Percentiles rank a stretch among this genome's conserved stretches.
phyloP scores from a whole-genome alignment of 2,113 vertebrate species.

The Marmota flaviventris region DNA sequence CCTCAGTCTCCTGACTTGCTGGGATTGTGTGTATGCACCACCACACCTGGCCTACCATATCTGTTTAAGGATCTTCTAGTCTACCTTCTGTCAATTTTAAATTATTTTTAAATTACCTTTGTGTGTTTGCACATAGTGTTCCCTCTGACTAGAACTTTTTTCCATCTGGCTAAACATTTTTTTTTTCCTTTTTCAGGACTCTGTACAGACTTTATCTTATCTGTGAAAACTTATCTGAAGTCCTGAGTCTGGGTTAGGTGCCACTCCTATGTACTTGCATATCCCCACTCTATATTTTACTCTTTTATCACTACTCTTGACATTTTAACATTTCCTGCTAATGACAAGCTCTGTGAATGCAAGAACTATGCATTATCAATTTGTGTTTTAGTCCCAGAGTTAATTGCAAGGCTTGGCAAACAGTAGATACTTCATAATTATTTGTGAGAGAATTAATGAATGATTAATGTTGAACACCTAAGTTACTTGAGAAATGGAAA shows the following conservation, averaged over 20 bases:
- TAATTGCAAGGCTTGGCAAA: background rate
- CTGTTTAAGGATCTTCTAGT: background rate
- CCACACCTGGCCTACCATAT: no score
- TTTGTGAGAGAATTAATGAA: background rate
- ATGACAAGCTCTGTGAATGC: background rate
- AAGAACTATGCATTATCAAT: background rate
- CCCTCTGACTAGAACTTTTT: background rate
- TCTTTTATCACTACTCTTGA: background rate
- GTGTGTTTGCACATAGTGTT: background rate
- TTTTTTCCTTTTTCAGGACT: background rate
- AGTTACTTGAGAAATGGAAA: background rate
- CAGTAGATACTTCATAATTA: background rate
- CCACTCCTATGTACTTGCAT: background rate
- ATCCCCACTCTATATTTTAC: background rate
- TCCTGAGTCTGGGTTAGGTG: background rate
- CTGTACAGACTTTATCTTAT: background rate
- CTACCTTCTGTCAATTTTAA: background rate
- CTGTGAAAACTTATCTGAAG: background rate
- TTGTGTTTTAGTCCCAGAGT: background rate
- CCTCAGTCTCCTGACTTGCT: no score
- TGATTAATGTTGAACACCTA: background rate
- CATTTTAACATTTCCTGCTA: background rate
- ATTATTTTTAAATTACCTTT: background rate
- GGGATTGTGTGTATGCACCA: no score
- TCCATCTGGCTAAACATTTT: background rate